Base-by-base conservation (phyloP, 1,140 invertebrate genomes). In the Drosophila eugracilis region DNA sequence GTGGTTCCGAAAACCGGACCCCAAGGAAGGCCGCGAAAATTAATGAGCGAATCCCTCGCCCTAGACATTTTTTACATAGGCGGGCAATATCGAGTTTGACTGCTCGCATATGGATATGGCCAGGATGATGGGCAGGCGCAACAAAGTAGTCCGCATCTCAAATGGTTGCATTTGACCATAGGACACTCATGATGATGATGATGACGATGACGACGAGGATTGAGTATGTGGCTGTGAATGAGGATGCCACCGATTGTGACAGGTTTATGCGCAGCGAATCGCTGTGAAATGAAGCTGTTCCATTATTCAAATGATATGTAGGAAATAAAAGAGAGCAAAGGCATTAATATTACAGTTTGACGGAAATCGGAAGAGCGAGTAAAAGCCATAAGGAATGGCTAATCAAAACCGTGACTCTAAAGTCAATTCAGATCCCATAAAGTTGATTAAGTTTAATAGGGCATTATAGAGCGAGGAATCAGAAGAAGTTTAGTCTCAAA, bases 1-100 rank as follows among this genome's bases (percentile, higher is more conserved):
- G 44, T 12, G 63, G 59, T 49, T 21, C 52, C 30, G 15, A 39
- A 62, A 62, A 65, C 58, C 53, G 65, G 52, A 49, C 67, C 62
- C 42, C 17, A 32, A 34, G 42, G 48, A 47, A 22, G 26, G 50
- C 44, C 84, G 84, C 84, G 84, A 72, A 89, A 86, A 88, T 86
- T 88, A 88, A 86, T 86, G 83, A 88, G 81, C 81, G 63, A 86
- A 88, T 83, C 69, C 77, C 73, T 83, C 74, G 67, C 74, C 80
- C 59, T 66, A 75, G 72, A 79, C 57, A 71, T 53, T 65, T 74
- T 74, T 74, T 58, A 63, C 54, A 78, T 60, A 74, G 48, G 52
- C 54, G 69, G 69, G 57, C 57, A 17, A 72, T 59, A 72, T 72
- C 63, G 63, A 30, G 63, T 67, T 72, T 50, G 69, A 50, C 45